These are phyloP conservation scores for Anthopleura sola DNA, from an alignment of 64 coral and sea anemone genomes.

Conservation along the genomic window DNA sequence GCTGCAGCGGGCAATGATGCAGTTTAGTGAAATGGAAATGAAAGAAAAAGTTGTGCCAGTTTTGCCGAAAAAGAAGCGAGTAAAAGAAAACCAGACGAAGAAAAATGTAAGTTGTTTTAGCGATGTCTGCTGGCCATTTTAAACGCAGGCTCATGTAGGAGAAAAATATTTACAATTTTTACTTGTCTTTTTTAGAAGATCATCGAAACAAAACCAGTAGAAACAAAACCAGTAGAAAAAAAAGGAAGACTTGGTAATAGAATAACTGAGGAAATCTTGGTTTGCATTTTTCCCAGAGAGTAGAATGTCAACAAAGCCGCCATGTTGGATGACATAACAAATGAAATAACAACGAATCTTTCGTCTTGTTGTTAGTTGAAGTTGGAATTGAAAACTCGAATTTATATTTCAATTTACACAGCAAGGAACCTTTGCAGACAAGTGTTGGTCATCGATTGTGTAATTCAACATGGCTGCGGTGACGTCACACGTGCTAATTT, in stretches of 20 bases:
- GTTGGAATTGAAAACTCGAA: too few relatives aligned
- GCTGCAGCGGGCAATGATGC: slow-evolving; percentile 88
- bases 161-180: not conserved
- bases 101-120: not conserved
- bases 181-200: not conserved
- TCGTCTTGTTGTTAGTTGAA: too few relatives aligned
- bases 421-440: too few relatives aligned
- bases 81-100: not conserved
- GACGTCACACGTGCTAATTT: not conserved
- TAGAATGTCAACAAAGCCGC: not conserved
- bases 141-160: too few relatives aligned
- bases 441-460: too few relatives aligned
- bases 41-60: slow-evolving; percentile 58
- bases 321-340: not conserved
- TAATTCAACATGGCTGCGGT: not conserved
- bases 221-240: not conserved
- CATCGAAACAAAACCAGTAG: not conserved
- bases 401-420: too few relatives aligned
- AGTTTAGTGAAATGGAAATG: slow-evolving; percentile 95
- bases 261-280: not conserved
- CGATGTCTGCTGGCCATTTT: not conserved
- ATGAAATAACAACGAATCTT: too few relatives aligned
- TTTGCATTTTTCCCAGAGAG: not conserved
- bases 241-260: not conserved
- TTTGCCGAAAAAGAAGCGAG: not conserved